Base-by-base conservation (phyloP, 2,797 vertebrate genomes). In the Triplophysa bombifrons region DNA sequence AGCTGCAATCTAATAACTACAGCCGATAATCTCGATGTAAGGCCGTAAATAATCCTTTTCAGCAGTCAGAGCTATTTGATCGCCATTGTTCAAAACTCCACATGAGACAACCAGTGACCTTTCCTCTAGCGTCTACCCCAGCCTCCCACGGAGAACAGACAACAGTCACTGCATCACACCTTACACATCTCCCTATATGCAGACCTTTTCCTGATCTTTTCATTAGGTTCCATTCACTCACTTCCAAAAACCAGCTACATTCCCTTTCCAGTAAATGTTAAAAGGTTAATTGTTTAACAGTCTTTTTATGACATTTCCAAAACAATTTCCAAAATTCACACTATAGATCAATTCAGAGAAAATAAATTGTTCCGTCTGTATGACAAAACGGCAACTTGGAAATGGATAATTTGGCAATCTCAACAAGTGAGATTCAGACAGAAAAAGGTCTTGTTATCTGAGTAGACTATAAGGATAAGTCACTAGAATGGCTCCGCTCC, bases 51-150 rank as follows among this genome's bases (percentile, higher is more conserved):
- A 69, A 51, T 71, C 50, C 56, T 46, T 74, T 22, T 75, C 10
- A 44, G 6, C 38, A 22, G 30, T 46, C 30, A n/a, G n/a, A 75
- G 46, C 30, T 46, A 64, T 58, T 34, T 73, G 69, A 76, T 76
- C 74, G 75, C 60, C 53, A 60, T 25, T 80, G 74, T 66, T 78
- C 67, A 66, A 17, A 34, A 58, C 79, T 80, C 60, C 46, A 72
- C 67, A 38, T 16, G 20, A 76, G 68, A 79, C 64, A 58, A 55
- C 27, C 61, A 1, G 3, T 82, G 82, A 80, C 81, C 82, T 85
- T 84, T 80, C 73, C 38, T 68, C 56, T 41, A 53, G 61, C 25
- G 46, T 67, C 61, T 30, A 66, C 60, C 5, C 22, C 50, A 66
- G 60, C 64, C 73, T 69, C 82, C 82, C 50, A 30, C 46, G 60